A percentile compares a stretch with the other conserved stretches of the same genome.
These are phyloP conservation scores for Lophura swinhoii DNA, from an alignment of 2,797 vertebrate species.

Conservation along the genomic window DNA sequence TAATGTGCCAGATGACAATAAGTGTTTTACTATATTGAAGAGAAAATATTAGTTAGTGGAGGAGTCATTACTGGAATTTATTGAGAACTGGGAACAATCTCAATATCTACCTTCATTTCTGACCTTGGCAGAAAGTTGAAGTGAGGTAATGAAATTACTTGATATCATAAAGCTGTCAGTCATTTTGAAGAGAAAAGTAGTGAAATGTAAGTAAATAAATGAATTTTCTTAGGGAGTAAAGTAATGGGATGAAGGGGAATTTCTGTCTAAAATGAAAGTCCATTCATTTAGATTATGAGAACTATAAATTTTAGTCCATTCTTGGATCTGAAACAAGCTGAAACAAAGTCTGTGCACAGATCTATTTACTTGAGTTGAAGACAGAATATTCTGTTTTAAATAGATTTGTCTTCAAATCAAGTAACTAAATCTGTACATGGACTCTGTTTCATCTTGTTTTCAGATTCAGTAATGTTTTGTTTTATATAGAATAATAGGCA, in stretches of 20 bases:
- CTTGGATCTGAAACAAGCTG: neutral
- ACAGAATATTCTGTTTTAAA: no score
- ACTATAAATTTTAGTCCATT: neutral
- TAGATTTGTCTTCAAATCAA: no score
- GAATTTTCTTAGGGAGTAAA: slow-evolving; percentile 10
- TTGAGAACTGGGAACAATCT: neutral
- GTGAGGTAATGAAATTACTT: slow-evolving; percentile 53
- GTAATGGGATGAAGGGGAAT: slow-evolving; percentile 10
- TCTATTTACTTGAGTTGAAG: neutral
- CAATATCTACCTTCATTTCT: neutral
- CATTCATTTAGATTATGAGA: neutral
- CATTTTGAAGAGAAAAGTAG: neutral
- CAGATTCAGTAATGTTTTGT: no score
- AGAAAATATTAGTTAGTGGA: neutral
- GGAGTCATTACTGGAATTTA: neutral
- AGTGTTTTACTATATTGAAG: neutral
- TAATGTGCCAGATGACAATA: neutral
- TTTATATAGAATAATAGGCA: neutral
- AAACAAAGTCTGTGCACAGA: neutral
- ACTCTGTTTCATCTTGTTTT: no score
- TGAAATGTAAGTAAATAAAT: slow-evolving; percentile 56
- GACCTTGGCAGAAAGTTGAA: slow-evolving; percentile 41
- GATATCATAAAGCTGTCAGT: slow-evolving; percentile 57
- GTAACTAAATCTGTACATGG: no score
- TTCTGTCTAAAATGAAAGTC: slow-evolving; percentile 27